phyloP scores from a whole-genome alignment of 2,797 vertebrate species.

The Notoglanidium macrostoma region DNA sequence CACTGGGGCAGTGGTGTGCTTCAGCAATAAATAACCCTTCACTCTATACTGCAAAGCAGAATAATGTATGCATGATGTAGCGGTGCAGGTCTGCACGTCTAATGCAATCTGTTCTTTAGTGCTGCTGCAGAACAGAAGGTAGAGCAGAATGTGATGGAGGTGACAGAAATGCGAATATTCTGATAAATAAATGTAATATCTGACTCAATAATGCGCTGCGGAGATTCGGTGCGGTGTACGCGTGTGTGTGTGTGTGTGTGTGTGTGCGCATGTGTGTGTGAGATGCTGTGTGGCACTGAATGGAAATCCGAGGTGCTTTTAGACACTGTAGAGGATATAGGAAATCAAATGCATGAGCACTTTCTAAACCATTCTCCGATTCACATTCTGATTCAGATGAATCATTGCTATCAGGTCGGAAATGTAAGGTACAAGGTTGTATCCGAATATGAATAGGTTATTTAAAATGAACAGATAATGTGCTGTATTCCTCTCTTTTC shows the following conservation, averaged over 20 bases:
- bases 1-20: neutral
- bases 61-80: constrained; percentile 16
- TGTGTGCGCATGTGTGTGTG: no score
- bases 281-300: neutral
- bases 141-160: neutral
- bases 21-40: constrained; percentile 11
- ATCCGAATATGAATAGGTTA: neutral
- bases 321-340: neutral
- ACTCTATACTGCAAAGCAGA: neutral
- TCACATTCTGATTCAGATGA: neutral
- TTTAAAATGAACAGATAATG: neutral
- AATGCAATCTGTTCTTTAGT: neutral
- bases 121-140: neutral
- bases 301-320: neutral
- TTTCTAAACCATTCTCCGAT: neutral
- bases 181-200: constrained; percentile 5
- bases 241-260: neutral
- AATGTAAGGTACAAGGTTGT: neutral
- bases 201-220: neutral
- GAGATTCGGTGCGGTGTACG: neutral
- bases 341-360: neutral
- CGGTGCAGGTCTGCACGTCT: neutral
- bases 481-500: neutral
- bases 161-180: constrained; percentile 10
- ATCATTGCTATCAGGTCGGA: neutral